Conservation (phyloP, 1,140 invertebrate species). For the Papilio machaon region DNA sequence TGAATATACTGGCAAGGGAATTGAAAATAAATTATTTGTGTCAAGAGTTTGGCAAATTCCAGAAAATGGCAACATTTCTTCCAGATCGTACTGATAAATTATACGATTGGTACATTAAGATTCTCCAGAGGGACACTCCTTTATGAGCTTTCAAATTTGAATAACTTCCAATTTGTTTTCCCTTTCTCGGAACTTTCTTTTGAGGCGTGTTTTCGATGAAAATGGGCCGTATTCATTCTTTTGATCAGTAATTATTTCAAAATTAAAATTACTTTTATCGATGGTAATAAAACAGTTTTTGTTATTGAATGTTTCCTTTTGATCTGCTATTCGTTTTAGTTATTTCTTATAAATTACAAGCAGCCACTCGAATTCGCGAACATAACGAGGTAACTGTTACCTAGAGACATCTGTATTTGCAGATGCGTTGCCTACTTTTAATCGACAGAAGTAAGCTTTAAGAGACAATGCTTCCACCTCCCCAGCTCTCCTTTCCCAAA, state of each 20-base stretch:
- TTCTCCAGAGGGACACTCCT: conserved; percentile 20
- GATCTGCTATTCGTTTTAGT: background rate
- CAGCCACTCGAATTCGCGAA: too few relatives aligned
- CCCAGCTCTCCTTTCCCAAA: too few relatives aligned
- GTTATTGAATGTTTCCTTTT: background rate
- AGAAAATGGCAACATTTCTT: conserved; percentile 21
- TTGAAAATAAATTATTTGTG: background rate
- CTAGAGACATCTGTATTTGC: too few relatives aligned
- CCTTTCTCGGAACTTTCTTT: conserved; percentile 21
- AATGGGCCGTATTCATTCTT: conserved; percentile 12
- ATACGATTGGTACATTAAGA: conserved; percentile 34
- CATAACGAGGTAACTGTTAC: too few relatives aligned
- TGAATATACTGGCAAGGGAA: background rate
- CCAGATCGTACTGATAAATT: conserved; percentile 17
- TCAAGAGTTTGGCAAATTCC: background rate
- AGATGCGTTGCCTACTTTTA: too few relatives aligned
- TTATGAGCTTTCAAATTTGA: conserved; percentile 35
- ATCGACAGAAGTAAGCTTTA: too few relatives aligned
- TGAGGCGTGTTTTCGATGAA: background rate
- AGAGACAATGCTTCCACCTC: too few relatives aligned
- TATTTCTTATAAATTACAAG: too few relatives aligned
- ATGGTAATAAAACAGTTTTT: too few relatives aligned
- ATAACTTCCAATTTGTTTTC: conserved; percentile 36
- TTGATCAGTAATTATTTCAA: background rate
- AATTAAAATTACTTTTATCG: conserved; percentile 10